These are phyloP conservation scores for Drosophila ercepeae DNA, from an alignment of 1,140 invertebrate genomes.

Conservation along the genomic window DNA sequence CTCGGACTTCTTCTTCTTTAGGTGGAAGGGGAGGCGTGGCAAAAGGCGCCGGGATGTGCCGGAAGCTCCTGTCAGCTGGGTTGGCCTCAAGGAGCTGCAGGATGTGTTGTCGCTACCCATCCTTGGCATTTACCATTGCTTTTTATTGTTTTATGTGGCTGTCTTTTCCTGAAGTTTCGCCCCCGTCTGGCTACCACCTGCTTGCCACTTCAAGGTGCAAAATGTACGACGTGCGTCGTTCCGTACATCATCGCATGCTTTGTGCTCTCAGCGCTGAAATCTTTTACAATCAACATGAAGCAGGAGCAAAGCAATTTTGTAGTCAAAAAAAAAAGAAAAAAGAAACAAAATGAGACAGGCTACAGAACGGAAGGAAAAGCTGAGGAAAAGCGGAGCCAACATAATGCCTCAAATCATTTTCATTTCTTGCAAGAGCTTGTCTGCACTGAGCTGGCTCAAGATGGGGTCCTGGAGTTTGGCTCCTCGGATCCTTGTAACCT, in stretches of 20 bases:
- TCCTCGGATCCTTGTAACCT: slow-evolving; percentile 16
- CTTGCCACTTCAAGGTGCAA: slow-evolving; percentile 64
- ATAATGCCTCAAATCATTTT: slow-evolving; percentile 82
- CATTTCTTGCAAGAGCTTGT: slow-evolving; percentile 67
- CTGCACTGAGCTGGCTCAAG: slow-evolving; percentile 53
- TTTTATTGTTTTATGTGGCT: slow-evolving; percentile 76
- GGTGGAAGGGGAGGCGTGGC: slow-evolving; percentile 5
- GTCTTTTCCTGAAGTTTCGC: slow-evolving; percentile 16
- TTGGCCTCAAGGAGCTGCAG: slow-evolving; percentile 53
- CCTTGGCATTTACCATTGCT: slow-evolving; percentile 50
- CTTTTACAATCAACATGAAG: slow-evolving; percentile 66
- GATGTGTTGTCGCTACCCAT: slow-evolving; percentile 51
- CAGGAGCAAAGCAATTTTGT: slow-evolving; percentile 56
- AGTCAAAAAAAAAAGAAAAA: slow-evolving; percentile 27
- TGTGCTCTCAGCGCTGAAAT: slow-evolving; percentile 66
- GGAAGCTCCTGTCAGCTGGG: slow-evolving; percentile 53
- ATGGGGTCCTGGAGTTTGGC: slow-evolving; percentile 3
- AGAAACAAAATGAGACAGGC: not conserved
- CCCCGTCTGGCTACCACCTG: not conserved
- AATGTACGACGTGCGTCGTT: slow-evolving; percentile 60
- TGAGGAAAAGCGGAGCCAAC: slow-evolving; percentile 22
- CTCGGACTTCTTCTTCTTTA: slow-evolving; percentile 5
- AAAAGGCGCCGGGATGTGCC: slow-evolving; percentile 10
- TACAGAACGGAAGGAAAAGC: slow-evolving; percentile 32
- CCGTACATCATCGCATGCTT: slow-evolving; percentile 74